Evolutionary conservation across 2,888 invertebrate species (phyloP).

Genomic region (Hylaea fasciaria): DNA sequence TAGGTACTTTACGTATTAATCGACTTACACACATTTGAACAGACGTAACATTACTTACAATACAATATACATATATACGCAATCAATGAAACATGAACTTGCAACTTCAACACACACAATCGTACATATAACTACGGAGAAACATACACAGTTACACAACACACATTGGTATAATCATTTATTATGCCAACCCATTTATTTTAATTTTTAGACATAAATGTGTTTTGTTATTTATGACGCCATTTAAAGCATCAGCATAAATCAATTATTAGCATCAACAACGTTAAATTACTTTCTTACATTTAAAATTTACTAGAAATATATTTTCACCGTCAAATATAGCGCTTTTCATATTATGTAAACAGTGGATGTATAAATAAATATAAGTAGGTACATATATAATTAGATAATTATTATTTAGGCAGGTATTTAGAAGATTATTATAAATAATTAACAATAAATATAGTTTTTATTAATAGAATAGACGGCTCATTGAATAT

Average conservation of each 20-base stretch:
- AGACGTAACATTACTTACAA: background rate
- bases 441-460: conserved; percentile 9
- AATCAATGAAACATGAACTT: conserved; percentile 2
- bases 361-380: background rate
- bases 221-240: no score
- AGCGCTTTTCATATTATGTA: conserved; percentile 1
- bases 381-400: no score
- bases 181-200: no score
- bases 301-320: conserved; percentile 43
- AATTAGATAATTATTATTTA: no score
- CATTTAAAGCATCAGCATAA: no score
- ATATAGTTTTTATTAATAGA: conserved; percentile 3
- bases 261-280: no score
- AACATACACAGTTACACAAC: no score
- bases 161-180: no score
- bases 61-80: background rate
- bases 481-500: conserved; percentile 35
- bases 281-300: background rate
- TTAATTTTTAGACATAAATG: no score
- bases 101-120: conserved; percentile 7
- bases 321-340: conserved; percentile 74
- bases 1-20: background rate
- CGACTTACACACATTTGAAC: background rate
- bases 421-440: background rate
- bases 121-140: no score